A percentile compares a stretch with the other conserved stretches of the same genome.
Conservation (phyloP, 2,888 invertebrate species). For the Prenolepis imparis region DNA sequence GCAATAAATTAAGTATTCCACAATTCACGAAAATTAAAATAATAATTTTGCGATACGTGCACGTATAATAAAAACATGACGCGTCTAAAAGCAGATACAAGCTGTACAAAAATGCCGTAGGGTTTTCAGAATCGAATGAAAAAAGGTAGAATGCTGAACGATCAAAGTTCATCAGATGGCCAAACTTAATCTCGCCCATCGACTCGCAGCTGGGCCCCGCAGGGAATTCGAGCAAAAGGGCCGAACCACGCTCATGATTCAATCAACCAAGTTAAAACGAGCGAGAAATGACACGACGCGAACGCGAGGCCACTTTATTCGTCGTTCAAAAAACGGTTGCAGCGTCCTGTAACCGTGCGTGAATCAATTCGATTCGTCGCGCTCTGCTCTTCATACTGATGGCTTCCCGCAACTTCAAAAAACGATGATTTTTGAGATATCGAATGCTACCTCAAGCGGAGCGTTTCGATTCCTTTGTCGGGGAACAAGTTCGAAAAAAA, state of each 20-base stretch:
- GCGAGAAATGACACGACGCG: conserved; percentile 80
- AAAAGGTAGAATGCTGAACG: conserved; percentile 5
- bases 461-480: neutral
- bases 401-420: neutral
- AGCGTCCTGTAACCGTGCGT: conserved; percentile 27
- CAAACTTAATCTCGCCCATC: conserved; percentile 36
- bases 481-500: neutral
- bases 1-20: neutral
- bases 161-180: conserved; percentile 26
- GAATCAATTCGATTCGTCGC: conserved; percentile 42
- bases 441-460: neutral
- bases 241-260: conserved; percentile 77
- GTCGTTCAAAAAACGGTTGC: conserved; percentile 36
- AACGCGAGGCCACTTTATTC: conserved; percentile 59
- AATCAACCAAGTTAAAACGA: conserved; percentile 82
- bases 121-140: neutral
- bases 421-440: neutral
- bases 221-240: conserved; percentile 57
- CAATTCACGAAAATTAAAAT: conserved; percentile 7
- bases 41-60: neutral
- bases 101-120: neutral
- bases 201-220: conserved; percentile 51
- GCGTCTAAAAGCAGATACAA: neutral
- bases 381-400: neutral
- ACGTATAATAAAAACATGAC: neutral